Base-by-base conservation (phyloP, 2,888 invertebrate genomes). In the Eristalinus sepulchralis region DNA sequence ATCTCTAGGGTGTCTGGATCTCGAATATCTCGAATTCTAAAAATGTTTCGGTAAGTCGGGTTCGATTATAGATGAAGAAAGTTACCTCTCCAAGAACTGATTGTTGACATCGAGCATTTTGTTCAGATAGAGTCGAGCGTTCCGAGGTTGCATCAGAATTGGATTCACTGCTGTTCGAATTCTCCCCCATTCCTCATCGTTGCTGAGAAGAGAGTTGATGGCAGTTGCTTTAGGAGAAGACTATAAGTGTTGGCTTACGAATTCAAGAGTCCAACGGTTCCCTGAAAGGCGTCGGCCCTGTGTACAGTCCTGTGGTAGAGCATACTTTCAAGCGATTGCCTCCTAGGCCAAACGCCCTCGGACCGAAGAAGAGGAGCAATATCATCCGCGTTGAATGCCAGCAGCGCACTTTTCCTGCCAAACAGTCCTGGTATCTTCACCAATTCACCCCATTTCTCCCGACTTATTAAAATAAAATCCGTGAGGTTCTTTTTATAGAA, bases 91-190 rank as follows among this genome's bases (percentile, higher is more conserved):
- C 10, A 89, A 57, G 67, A 90, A 89, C 22, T 89, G 88, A 2
- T 62, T 89, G 17, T 93, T 92, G 34, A 94, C 93, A 75, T 92
- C 91, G 76, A 93, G 93, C 55, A 94, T 91, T 0, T 90, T 91
- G 6, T 93, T 92, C 1, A 93, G 90, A 68, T 94, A 94, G 2
- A 93, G 89, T 89, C 93, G 93, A 0, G 93, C 91, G 36, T 93
- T 89, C 89, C 94, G 94, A 0, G 95, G 94, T 88, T 94, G 93
- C 90, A 95, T 91, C 92, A 96, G 92, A 63, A 95, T 93, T 83
- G 95, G 95, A 91, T 95, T 95, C 0, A 95, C 95, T 83, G 94
- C 94, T 1, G 94, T 94, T 34, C 96, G 93, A 77, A 95, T 93
- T 64, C 94, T 93, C 47, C 94, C 94, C 96, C 96, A 96, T 88